phyloP scores from a whole-genome alignment of 2,888 invertebrate species.

The Andricus curvator region DNA sequence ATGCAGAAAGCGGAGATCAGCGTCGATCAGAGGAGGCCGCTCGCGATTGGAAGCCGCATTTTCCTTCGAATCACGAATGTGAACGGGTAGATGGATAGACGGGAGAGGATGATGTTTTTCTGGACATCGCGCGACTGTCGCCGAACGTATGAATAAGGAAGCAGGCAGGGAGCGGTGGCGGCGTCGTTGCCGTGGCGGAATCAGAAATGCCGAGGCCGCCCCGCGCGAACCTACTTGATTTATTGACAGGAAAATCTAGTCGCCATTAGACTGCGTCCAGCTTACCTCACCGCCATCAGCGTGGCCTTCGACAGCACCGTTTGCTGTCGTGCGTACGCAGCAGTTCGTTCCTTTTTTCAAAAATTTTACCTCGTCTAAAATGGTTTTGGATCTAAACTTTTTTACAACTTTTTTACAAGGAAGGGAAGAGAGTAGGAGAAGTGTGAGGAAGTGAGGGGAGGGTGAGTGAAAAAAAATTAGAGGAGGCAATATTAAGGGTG shows the following conservation, averaged over 20 bases:
- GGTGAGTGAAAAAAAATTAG: too few species aligned
- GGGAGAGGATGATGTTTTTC: conserved; percentile 60
- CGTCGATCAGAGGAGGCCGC: conserved; percentile 33
- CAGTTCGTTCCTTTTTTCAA: neutral
- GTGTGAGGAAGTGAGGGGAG: too few species aligned
- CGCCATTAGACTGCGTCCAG: conserved; percentile 65
- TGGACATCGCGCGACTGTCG: conserved; percentile 50
- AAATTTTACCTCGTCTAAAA: too few species aligned
- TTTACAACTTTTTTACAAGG: too few species aligned
- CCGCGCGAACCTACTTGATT: conserved; percentile 72
- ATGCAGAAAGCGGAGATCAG: conserved; percentile 14
- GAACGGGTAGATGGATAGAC: conserved; percentile 47
- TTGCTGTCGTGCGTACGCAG: conserved; percentile 28
- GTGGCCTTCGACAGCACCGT: conserved; percentile 52
- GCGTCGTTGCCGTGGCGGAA: conserved; percentile 61
- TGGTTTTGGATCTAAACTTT: too few species aligned
- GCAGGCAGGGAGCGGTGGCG: conserved; percentile 66
- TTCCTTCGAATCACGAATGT: conserved; percentile 32
- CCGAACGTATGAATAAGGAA: conserved; percentile 71
- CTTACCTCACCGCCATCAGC: conserved; percentile 65
- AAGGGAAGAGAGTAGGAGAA: too few species aligned
- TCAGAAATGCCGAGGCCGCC: conserved; percentile 74
- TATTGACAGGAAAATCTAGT: conserved; percentile 79
- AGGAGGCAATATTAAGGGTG: too few species aligned
- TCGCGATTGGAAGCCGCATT: conserved; percentile 36